Evolutionary conservation across 2,888 invertebrate species (phyloP).

Genomic region (Drosophila demipolita): DNA sequence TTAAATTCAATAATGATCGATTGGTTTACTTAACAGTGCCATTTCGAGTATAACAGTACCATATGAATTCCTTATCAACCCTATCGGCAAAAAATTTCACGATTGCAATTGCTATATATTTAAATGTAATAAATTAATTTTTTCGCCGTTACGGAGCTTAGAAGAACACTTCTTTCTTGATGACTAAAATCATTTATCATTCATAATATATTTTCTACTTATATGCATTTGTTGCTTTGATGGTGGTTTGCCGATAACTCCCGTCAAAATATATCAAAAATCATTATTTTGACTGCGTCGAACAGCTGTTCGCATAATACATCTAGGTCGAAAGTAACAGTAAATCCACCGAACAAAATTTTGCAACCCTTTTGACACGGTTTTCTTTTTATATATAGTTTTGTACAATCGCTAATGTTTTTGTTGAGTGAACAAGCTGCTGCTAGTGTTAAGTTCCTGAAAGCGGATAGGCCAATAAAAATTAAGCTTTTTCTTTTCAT

Average conservation of each 20-base stretch:
- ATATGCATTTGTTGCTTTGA: neutral
- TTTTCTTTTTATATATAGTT: neutral
- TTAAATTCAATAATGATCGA: neutral
- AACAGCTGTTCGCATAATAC: neutral
- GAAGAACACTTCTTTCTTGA: neutral
- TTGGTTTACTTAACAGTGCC: constrained; percentile 20
- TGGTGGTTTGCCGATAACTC: neutral
- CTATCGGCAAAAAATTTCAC: neutral
- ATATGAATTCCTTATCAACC: constrained; percentile 4
- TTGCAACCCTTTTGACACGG: neutral
- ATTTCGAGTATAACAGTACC: constrained; percentile 21
- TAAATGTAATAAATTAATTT: neutral
- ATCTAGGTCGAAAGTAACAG: neutral
- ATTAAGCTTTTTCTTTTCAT: too few relatives aligned
- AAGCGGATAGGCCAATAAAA: neutral
- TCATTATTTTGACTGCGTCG: neutral
- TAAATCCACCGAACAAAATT: neutral
- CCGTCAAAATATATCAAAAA: neutral
- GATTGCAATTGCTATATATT: neutral
- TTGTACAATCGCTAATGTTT: neutral
- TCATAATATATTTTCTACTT: too few relatives aligned
- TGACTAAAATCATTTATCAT: neutral
- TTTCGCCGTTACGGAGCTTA: neutral
- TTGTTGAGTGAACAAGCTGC: neutral
- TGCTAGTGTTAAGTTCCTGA: neutral